phyloP scores from a whole-genome alignment of 1,140 invertebrate species.

The Orchestia grillus region DNA sequence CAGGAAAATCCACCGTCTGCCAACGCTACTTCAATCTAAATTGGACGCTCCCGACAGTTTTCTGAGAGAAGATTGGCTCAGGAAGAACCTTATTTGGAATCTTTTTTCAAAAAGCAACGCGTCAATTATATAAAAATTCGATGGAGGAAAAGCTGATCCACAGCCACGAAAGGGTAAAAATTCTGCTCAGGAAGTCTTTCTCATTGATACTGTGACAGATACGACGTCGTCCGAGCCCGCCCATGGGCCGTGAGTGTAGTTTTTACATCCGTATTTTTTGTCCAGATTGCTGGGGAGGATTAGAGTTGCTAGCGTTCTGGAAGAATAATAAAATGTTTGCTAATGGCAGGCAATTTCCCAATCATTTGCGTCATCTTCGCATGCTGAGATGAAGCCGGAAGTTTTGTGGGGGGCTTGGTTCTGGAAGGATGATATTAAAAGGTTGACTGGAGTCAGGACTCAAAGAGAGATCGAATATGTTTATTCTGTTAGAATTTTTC shows the following conservation, averaged over 20 bases:
- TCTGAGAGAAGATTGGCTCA: not conserved
- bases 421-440: not conserved
- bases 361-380: not conserved
- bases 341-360: not conserved
- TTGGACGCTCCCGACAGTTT: slow-evolving; percentile 42
- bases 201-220: slow-evolving; percentile 37
- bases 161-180: not conserved
- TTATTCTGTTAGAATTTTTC: not conserved
- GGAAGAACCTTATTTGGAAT: slow-evolving; percentile 44
- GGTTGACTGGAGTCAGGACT: not conserved
- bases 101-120: slow-evolving; percentile 14
- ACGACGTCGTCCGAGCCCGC: not conserved
- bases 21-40: slow-evolving; percentile 26
- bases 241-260: not conserved
- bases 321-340: not conserved
- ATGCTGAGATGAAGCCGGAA: not conserved
- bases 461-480: not conserved
- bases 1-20: slow-evolving; percentile 13
- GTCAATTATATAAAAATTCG: slow-evolving; percentile 52
- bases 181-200: slow-evolving; percentile 7
- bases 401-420: not conserved
- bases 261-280: not conserved
- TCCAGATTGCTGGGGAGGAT: not conserved
- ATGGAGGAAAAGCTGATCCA: not conserved
- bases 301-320: not conserved